Evolutionary conservation across 2,113 vertebrate genomes (phyloP).

Genomic region (Ammospiza nelsoni): DNA sequence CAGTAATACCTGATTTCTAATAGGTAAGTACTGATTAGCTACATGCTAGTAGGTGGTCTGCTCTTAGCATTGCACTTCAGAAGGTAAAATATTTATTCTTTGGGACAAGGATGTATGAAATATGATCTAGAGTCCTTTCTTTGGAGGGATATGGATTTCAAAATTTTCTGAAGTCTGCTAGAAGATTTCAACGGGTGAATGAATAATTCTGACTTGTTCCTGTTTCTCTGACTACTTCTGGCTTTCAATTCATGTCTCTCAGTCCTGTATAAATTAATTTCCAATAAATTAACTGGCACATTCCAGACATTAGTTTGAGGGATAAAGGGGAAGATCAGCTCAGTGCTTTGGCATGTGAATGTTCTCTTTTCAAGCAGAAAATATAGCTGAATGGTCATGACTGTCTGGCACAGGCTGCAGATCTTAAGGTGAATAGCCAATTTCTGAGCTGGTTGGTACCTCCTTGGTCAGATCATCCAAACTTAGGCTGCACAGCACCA

Average conservation of each 20-base stretch:
- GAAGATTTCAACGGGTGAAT: not conserved
- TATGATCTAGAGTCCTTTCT: not conserved
- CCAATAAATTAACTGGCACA: not conserved
- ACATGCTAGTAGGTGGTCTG: not conserved
- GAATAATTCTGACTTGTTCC: not conserved
- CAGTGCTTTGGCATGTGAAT: not conserved
- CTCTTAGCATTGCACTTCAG: not conserved
- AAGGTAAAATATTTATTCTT: not conserved
- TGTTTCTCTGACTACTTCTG: not conserved
- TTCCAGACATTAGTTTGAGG: not conserved
- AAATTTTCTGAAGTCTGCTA: not conserved
- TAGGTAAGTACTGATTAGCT: not conserved
- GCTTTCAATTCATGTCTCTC: not conserved
- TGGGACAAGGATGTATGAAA: not conserved
- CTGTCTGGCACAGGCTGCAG: not conserved
- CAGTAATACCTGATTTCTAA: not conserved
- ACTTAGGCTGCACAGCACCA: not conserved
- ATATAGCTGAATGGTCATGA: not conserved
- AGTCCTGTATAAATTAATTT: not conserved
- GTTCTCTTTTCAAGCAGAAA: not conserved
- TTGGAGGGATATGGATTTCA: not conserved
- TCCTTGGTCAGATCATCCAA: not conserved
- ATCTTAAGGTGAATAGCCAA: not conserved
- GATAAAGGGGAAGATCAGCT: not conserved
- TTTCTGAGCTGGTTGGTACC: not conserved